These are phyloP conservation scores for Dipodomys ordii DNA, from an alignment of 2,113 vertebrate genomes.

Conservation along the genomic window DNA sequence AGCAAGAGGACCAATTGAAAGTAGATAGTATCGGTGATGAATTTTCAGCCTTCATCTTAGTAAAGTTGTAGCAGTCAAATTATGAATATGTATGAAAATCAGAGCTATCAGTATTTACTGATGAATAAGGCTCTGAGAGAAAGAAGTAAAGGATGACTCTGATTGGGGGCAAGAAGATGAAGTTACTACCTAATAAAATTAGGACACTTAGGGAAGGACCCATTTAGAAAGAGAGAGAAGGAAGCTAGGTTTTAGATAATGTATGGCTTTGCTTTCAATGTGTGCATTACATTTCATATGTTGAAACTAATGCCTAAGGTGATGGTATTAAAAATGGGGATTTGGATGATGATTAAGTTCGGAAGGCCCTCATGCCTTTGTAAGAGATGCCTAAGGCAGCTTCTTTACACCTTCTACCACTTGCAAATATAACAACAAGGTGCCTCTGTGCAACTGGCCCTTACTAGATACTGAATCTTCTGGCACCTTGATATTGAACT, in stretches of 20 bases:
- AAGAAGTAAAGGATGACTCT: constrained; percentile 14
- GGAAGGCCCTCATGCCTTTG: neutral
- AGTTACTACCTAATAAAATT: constrained; percentile 33
- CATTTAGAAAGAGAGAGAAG: neutral
- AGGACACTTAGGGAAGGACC: constrained; percentile 5
- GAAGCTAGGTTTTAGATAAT: neutral
- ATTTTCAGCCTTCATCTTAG: constrained; percentile 43
- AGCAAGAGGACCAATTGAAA: neutral
- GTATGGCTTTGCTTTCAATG: constrained; percentile 14
- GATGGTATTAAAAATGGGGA: neutral
- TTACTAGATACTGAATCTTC: neutral
- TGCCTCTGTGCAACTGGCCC: neutral
- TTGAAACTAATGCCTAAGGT: neutral
- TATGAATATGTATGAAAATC: constrained; percentile 16
- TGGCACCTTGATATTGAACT: neutral
- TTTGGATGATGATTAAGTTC: neutral
- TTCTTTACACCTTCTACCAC: neutral
- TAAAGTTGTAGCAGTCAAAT: constrained; percentile 2
- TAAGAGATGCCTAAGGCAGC: neutral
- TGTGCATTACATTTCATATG: neutral
- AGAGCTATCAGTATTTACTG: constrained; percentile 21
- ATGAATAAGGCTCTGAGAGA: constrained; percentile 5
- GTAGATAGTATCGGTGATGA: neutral
- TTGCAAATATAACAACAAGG: neutral
- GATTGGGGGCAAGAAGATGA: constrained; percentile 31